Conservation (phyloP, 2,113 vertebrate genomes). For the Hypanus sabinus region DNA sequence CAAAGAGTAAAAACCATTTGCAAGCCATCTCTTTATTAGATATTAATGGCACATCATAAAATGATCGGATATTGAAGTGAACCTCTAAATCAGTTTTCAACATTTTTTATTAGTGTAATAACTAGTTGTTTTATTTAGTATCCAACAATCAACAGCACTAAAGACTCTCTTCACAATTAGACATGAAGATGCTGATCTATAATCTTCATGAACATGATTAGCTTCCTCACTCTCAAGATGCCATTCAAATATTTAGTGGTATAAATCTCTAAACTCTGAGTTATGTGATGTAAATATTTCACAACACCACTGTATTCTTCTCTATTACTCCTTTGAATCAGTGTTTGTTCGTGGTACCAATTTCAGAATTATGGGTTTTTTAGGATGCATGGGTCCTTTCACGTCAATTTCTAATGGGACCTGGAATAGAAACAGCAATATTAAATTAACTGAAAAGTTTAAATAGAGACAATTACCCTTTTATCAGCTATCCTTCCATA, state of each 20-base stretch:
- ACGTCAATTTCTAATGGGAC: conserved; percentile 59
- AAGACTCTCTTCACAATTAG: background rate
- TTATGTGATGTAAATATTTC: background rate
- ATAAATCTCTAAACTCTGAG: no score
- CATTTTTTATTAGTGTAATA: background rate
- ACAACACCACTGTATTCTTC: background rate
- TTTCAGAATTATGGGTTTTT: conserved; percentile 63
- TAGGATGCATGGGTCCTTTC: conserved; percentile 49
- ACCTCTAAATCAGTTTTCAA: no score
- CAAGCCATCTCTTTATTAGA: no score
- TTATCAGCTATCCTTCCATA: background rate
- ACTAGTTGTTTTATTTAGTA: background rate
- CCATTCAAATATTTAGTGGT: no score
- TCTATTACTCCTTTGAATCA: conserved; percentile 41
- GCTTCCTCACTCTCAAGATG: background rate
- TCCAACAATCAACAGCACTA: background rate
- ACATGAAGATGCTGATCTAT: background rate
- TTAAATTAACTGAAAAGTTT: background rate
- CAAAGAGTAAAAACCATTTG: no score
- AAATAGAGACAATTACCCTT: background rate
- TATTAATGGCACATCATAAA: no score
- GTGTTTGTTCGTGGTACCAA: conserved; percentile 50
- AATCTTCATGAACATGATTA: background rate
- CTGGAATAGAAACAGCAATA: conserved; percentile 45
- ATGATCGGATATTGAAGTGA: no score